Percentiles rank a stretch among this genome's conserved stretches.
phyloP scores from a whole-genome alignment of 2,797 vertebrate genomes.

The Microctenopoma lineatum region DNA sequence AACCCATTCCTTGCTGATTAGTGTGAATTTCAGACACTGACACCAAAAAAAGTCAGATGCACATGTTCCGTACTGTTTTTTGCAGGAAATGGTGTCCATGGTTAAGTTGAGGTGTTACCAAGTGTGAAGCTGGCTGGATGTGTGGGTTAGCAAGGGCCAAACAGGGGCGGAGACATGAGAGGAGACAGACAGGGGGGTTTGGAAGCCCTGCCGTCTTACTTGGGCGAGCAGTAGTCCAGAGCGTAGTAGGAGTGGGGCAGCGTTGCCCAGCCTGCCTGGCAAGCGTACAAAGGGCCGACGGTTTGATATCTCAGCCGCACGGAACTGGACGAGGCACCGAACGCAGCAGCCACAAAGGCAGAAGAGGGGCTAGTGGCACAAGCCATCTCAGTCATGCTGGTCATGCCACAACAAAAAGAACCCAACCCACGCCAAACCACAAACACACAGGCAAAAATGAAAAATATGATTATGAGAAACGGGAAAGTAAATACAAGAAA shows the following conservation, averaged over 20 bases:
- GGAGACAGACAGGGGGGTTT: conserved; percentile 57
- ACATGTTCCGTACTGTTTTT: neutral
- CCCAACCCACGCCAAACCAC: conserved; percentile 68
- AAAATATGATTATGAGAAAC: conserved; percentile 66
- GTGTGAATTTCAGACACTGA: conserved; percentile 50
- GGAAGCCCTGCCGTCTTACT: conserved; percentile 85
- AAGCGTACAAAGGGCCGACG: conserved; percentile 88
- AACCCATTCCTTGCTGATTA: conserved; percentile 16
- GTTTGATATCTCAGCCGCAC: conserved; percentile 89
- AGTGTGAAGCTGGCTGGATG: conserved; percentile 64
- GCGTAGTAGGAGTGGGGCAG: conserved; percentile 90
- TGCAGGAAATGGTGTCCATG: conserved; percentile 50
- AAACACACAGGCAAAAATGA: conserved; percentile 84
- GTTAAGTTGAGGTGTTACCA: conserved; percentile 61
- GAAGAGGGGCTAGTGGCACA: conserved; percentile 85
- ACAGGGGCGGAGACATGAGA: conserved; percentile 57
- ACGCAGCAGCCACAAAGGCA: conserved; percentile 80
- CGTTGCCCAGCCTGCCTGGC: conserved; percentile 88
- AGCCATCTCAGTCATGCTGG: conserved; percentile 90
- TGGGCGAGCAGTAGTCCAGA: conserved; percentile 89
- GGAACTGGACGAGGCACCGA: conserved; percentile 87
- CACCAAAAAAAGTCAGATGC: conserved; percentile 11
- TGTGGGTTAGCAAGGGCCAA: conserved; percentile 69
- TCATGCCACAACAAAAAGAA: conserved; percentile 65
- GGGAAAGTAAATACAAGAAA: conserved; percentile 43